Conservation (phyloP, 1,140 invertebrate species). For the Lethrus apterus region DNA sequence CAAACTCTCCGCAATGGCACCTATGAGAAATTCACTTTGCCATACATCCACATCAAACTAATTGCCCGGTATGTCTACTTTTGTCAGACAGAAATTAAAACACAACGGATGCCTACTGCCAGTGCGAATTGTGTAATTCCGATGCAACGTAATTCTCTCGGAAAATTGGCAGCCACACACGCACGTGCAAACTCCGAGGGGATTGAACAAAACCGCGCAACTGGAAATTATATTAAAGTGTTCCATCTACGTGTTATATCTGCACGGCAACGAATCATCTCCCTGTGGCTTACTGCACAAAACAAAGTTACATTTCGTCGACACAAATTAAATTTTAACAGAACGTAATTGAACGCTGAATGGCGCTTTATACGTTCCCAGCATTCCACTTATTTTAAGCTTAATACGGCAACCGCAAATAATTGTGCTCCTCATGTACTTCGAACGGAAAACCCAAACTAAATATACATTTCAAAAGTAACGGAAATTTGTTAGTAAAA, state of each 20-base stretch:
- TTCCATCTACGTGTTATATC: conserved; percentile 20
- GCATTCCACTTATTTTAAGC: conserved; percentile 36
- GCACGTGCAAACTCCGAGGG: conserved; percentile 35
- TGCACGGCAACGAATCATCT: conserved; percentile 21
- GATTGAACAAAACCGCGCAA: conserved; percentile 36
- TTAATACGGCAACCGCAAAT: conserved; percentile 37
- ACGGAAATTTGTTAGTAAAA: too few relatives aligned
- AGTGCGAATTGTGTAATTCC: conserved; percentile 10
- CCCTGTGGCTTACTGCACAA: conserved; percentile 33
- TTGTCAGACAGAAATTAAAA: too few relatives aligned
- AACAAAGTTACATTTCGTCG: conserved; percentile 41
- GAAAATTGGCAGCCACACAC: conserved; percentile 33
- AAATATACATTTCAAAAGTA: too few relatives aligned
- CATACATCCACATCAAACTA: too few relatives aligned
- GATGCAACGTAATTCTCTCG: conserved; percentile 27
- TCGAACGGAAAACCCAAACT: too few relatives aligned
- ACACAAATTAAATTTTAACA: conserved; percentile 41
- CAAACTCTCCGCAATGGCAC: too few relatives aligned
- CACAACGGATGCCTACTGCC: too few relatives aligned
- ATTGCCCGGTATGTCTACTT: too few relatives aligned
- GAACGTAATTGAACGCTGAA: conserved; percentile 39
- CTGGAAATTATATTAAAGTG: conserved; percentile 37
- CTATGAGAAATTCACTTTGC: too few relatives aligned
- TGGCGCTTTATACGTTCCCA: conserved; percentile 30
- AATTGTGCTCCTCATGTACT: too few relatives aligned